Conservation (phyloP, 1,140 invertebrate genomes). For the Coelopa frigida region DNA sequence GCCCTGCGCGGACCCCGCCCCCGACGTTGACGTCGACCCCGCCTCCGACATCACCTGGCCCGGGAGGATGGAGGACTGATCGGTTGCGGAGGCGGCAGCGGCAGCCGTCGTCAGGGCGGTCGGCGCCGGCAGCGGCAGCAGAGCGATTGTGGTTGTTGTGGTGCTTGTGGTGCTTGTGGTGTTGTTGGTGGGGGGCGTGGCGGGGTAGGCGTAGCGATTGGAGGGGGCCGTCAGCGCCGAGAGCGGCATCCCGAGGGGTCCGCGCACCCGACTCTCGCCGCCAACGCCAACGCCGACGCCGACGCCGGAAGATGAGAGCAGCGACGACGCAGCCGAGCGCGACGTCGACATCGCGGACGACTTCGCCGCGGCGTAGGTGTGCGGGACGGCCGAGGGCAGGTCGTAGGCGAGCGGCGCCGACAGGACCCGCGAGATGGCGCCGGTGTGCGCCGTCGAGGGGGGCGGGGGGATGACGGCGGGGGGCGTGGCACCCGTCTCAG, state of each 20-base stretch:
- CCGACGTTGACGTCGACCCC: slow-evolving; percentile 2
- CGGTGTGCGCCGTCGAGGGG: no score
- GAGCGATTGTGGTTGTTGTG: slow-evolving; percentile 7
- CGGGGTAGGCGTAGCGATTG: slow-evolving; percentile 23
- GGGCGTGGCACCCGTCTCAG: slow-evolving; percentile 8
- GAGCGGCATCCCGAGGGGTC: slow-evolving; percentile 31
- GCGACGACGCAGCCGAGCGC: slow-evolving; percentile 1
- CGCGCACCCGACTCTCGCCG: slow-evolving; percentile 23
- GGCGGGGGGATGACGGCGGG: slow-evolving; percentile 5
- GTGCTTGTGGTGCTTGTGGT: slow-evolving; percentile 4
- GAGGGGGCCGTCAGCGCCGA: slow-evolving; percentile 21
- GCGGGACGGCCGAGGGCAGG: slow-evolving; percentile 31
- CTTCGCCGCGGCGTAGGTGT: slow-evolving; percentile 28
- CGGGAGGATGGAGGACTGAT: slow-evolving; percentile 19
- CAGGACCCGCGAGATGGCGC: not conserved
- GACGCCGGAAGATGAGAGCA: not conserved
- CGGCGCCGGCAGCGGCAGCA: slow-evolving; percentile 16
- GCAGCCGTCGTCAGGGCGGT: not conserved
- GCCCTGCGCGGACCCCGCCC: not conserved
- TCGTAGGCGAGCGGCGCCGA: slow-evolving; percentile 19
- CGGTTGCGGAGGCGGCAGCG: not conserved
- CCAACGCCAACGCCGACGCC: not conserved
- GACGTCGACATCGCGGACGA: not conserved
- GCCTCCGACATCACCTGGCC: slow-evolving; percentile 27
- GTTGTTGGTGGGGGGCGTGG: slow-evolving; percentile 4